phyloP scores from a whole-genome alignment of 1,140 invertebrate species.

The Bombus sylvicola region DNA sequence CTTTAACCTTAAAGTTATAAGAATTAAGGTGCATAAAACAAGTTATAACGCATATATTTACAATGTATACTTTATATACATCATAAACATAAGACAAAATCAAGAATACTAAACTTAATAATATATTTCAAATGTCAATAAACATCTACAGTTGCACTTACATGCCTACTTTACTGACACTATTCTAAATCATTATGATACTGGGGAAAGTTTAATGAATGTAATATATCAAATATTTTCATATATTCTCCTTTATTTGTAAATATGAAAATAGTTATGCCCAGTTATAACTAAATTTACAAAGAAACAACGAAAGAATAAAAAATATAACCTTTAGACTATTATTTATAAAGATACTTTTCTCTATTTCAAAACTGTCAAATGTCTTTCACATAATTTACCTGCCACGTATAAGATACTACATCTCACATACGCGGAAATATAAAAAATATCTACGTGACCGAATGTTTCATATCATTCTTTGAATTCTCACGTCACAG shows the following conservation, averaged over 20 bases:
- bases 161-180: not conserved
- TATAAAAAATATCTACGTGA: not conserved
- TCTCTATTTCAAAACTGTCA: not conserved
- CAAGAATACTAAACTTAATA: not conserved
- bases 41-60: not conserved
- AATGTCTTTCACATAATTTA: constrained; percentile 11
- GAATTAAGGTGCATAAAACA: not conserved
- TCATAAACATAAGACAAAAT: not conserved
- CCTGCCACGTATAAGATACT: not conserved
- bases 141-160: not conserved
- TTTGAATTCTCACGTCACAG: not conserved
- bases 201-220: not conserved
- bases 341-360: not conserved
- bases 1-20: not conserved
- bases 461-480: not conserved
- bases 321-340: constrained; percentile 29
- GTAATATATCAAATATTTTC: not conserved
- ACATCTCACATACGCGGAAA: not conserved
- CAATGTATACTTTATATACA: too few species aligned
- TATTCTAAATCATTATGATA: not conserved
- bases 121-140: not conserved
- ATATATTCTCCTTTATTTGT: not conserved
- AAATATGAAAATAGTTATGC: not conserved
- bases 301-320: constrained; percentile 4
- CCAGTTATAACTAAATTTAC: not conserved